A percentile compares a stretch with the other conserved stretches of the same genome.
These are phyloP conservation scores for Rhincodon typus DNA, from an alignment of 2,797 vertebrate genomes.

Conservation along the genomic window DNA sequence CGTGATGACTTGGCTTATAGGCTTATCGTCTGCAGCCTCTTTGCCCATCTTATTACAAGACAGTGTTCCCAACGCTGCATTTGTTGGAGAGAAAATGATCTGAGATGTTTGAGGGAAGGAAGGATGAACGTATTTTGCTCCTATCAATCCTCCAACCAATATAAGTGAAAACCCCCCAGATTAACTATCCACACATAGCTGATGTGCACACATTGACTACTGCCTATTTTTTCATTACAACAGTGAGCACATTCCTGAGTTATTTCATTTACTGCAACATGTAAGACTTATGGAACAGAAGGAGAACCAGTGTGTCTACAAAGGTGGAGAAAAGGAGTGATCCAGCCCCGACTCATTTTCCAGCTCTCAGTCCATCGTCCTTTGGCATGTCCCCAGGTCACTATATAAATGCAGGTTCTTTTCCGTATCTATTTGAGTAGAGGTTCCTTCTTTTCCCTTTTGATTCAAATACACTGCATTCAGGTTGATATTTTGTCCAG, in stretches of 20 bases:
- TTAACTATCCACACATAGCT: not conserved
- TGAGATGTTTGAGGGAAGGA: not conserved
- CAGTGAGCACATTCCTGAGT: not conserved
- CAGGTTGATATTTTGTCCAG: not conserved
- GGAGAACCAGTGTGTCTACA: not conserved
- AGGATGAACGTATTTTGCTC: not conserved
- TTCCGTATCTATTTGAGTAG: no score
- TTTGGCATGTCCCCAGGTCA: not conserved
- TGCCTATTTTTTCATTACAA: not conserved
- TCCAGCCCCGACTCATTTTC: not conserved
- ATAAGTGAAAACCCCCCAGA: not conserved
- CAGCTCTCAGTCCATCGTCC: not conserved
- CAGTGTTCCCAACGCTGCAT: not conserved
- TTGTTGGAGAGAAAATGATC: not conserved
- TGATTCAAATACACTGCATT: not conserved
- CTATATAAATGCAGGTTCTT: no score
- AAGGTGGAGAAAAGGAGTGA: not conserved
- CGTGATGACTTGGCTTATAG: not conserved
- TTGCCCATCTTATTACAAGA: not conserved
- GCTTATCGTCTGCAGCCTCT: not conserved
- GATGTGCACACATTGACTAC: not conserved
- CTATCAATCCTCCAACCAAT: not conserved
- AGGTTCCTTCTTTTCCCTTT: not conserved
- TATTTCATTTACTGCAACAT: not conserved
- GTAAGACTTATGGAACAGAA: not conserved